Conservation (phyloP, 2,113 vertebrate species). For the Columbina picui region DNA sequence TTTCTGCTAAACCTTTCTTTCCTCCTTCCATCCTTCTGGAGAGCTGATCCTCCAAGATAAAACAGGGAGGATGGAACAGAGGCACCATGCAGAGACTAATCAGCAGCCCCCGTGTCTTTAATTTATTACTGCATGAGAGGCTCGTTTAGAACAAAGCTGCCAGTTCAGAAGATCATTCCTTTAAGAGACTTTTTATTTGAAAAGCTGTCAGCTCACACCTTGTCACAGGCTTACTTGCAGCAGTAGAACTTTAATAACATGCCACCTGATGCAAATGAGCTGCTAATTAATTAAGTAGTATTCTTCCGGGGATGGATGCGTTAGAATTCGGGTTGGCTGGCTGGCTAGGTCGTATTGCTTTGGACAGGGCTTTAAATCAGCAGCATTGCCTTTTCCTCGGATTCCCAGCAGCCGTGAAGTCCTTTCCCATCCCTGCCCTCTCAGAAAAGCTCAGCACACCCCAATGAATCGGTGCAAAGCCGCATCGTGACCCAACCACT, state of each 20-base stretch:
- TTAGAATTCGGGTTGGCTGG: slow-evolving; percentile 42
- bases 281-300: slow-evolving; percentile 80
- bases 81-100: slow-evolving; percentile 9
- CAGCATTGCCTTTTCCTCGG: neutral
- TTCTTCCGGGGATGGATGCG: slow-evolving; percentile 71
- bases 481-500: neutral
- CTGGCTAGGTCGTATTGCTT: neutral
- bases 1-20: neutral
- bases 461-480: accelerated
- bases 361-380: neutral
- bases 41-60: neutral
- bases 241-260: slow-evolving; percentile 73
- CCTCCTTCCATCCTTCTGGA: neutral
- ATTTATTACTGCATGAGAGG: slow-evolving; percentile 59
- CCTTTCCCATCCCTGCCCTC: neutral
- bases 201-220: slow-evolving; percentile 71
- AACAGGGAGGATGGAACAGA: neutral
- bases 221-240: slow-evolving; percentile 59
- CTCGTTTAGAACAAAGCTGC: slow-evolving; percentile 65
- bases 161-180: slow-evolving; percentile 43
- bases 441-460: neutral
- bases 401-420: neutral
- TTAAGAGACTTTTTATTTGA: slow-evolving; percentile 67
- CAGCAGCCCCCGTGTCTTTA: slow-evolving; percentile 39
- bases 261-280: slow-evolving; percentile 75